Conservation (phyloP, 1,140 invertebrate genomes). For the Epicauta chinensis region DNA sequence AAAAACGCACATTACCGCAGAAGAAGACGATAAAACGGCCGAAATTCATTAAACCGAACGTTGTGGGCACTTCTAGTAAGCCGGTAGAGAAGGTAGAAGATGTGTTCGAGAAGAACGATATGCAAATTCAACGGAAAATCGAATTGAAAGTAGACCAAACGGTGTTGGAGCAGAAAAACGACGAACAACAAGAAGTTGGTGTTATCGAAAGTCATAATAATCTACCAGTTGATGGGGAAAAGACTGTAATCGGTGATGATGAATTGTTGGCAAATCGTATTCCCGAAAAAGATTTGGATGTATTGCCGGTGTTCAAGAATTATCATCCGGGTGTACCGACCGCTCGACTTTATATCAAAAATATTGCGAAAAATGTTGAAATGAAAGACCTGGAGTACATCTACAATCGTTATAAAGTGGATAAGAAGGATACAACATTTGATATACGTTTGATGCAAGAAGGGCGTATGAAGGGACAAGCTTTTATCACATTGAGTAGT, state of each 20-base stretch:
- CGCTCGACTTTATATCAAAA: constrained; percentile 86
- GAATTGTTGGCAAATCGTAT: constrained; percentile 64
- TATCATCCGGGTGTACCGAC: constrained; percentile 77
- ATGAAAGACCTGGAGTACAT: constrained; percentile 72
- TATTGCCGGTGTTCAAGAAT: constrained; percentile 78
- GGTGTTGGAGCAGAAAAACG: constrained; percentile 23
- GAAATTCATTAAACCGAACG: constrained; percentile 51
- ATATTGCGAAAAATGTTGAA: constrained; percentile 75
- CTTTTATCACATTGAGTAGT: constrained; percentile 78
- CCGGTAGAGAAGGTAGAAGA: constrained; percentile 50
- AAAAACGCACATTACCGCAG: constrained; percentile 53
- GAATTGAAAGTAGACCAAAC: constrained; percentile 52
- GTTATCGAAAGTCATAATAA: constrained; percentile 2
- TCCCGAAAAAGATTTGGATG: constrained; percentile 65
- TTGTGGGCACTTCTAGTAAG: constrained; percentile 34
- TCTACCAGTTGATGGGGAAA: constrained; percentile 31
- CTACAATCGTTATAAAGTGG: constrained; percentile 51
- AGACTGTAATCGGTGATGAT: constrained; percentile 56
- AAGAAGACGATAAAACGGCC: constrained; percentile 56
- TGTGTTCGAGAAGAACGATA: constrained; percentile 57
- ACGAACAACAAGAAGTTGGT: constrained; percentile 29
- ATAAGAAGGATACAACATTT: constrained; percentile 51
- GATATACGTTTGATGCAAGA: constrained; percentile 89
- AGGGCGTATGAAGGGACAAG: constrained; percentile 94
- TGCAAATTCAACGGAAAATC: constrained; percentile 55